Evolutionary conservation across 2,888 invertebrate species (phyloP).

Genomic region (Apamea sordens): DNA sequence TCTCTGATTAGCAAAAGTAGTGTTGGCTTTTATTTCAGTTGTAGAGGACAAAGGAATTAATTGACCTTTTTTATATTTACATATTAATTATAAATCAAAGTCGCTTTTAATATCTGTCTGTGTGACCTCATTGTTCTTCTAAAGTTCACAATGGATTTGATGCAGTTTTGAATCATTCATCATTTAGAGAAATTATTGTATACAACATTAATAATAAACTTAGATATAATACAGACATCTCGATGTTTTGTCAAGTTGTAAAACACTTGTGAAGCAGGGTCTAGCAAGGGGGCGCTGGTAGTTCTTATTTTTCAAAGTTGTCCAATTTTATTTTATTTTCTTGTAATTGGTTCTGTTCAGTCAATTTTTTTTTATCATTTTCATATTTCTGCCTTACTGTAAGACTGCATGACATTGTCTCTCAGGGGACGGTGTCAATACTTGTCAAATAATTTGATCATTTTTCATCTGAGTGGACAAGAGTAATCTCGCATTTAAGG

Average conservation of each 20-base stretch:
- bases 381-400: background rate
- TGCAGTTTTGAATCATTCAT: background rate
- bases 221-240: background rate
- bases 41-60: background rate
- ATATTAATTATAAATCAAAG: background rate
- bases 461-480: background rate
- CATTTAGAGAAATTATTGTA: background rate
- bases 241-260: background rate
- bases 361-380: no score
- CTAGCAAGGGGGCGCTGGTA: background rate
- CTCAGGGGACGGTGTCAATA: background rate
- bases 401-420: background rate
- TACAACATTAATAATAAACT: background rate
- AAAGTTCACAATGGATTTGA: background rate
- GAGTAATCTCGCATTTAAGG: slow-evolving; percentile 17
- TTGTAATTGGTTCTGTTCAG: background rate
- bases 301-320: background rate
- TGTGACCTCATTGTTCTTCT: background rate
- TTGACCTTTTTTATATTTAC: background rate
- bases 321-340: background rate
- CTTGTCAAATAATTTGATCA: slow-evolving; percentile 2
- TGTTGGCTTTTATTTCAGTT: background rate
- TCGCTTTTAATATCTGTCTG: background rate
- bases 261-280: background rate
- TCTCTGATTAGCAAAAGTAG: background rate